Base-by-base conservation (phyloP, 2,888 invertebrate species). In the Eurois occulta region DNA sequence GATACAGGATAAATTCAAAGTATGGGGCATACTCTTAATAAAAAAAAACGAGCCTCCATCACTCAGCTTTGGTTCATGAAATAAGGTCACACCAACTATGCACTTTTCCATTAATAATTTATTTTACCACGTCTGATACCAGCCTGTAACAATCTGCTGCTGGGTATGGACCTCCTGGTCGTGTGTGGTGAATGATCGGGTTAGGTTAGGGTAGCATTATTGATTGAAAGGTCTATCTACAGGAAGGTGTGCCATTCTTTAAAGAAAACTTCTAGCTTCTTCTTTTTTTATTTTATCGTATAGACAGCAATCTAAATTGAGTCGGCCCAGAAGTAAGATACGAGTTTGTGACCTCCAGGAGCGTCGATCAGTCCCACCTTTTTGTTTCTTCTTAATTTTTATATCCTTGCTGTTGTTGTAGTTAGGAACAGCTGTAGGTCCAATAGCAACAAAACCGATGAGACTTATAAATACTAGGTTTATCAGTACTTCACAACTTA, bases 401-500 rank as follows among this genome's bases (percentile, higher is more conserved):
- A 7, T 28, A 16, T 58, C 58, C 7, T 32, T 8, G 16, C 28
- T 18, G 18, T 60, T 28, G 18, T 28, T 16, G 16, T 7, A 58
- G 1, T 28, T n/a, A 52, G n/a, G 24, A 52, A 58, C 28, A 16
- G 11, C n/a, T n/a, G n/a, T 58, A 58, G 16, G 28, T 58, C 58
- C 7, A 28, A 28, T 58, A 58, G 16, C 58, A 28, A 32, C 28
- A 32, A 32, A 60, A 32, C 18, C 18, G 18, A 60, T 60, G 3
- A 32, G 28, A 60, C 7, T 16, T 28, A 32, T 32, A 60, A 8
- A 18, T 18, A 18, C 18, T 32, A 60, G 8, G 18, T 32, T 8
- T 60, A 41, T 11, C 16, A 58, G 58, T 43, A 68, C 55, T 60
- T 71, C 60, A 75, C 35, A 71, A 60, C 7, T 1, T 46, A 55